Conservation (phyloP, 2,888 invertebrate genomes). For the Drosophila kuntzei region DNA sequence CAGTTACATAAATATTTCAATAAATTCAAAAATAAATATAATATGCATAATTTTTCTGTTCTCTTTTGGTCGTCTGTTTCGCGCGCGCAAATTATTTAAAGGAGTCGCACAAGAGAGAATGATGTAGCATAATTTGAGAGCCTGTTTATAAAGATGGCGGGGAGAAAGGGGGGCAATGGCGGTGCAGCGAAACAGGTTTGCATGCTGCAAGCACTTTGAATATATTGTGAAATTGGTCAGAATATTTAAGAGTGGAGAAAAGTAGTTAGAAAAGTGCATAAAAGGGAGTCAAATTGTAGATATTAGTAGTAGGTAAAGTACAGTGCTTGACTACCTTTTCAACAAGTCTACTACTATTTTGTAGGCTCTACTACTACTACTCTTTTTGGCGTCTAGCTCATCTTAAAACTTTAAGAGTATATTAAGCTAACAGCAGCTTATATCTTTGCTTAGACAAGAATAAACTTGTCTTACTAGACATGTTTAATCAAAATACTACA, state of each 20-base stretch:
- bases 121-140: conserved; percentile 52
- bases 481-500: not conserved
- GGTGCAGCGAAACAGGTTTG: conserved; percentile 55
- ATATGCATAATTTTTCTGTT: conserved; percentile 29
- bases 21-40: not conserved
- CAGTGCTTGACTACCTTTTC: conserved; percentile 26
- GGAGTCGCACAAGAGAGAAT: conserved; percentile 32
- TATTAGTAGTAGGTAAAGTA: not conserved
- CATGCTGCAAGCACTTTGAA: conserved; percentile 27
- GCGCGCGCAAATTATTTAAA: conserved; percentile 66
- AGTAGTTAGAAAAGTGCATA: conserved; percentile 7
- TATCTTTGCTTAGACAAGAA: not conserved
- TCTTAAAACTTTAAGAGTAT: not conserved
- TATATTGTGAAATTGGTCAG: conserved; percentile 64
- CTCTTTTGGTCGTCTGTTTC: conserved; percentile 42
- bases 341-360: not conserved
- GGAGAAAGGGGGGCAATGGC: not conserved
- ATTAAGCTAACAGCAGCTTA: not conserved
- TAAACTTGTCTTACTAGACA: not conserved
- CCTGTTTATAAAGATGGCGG: conserved; percentile 49
- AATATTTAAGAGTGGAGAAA: conserved; percentile 5
- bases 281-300: conserved; percentile 1
- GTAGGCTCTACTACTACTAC: not conserved
- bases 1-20: not conserved
- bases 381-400: conserved; percentile 27